Percentiles rank a stretch among this genome's conserved stretches.
Conservation (phyloP, 2,888 invertebrate genomes). For the Andrena flavipes region DNA sequence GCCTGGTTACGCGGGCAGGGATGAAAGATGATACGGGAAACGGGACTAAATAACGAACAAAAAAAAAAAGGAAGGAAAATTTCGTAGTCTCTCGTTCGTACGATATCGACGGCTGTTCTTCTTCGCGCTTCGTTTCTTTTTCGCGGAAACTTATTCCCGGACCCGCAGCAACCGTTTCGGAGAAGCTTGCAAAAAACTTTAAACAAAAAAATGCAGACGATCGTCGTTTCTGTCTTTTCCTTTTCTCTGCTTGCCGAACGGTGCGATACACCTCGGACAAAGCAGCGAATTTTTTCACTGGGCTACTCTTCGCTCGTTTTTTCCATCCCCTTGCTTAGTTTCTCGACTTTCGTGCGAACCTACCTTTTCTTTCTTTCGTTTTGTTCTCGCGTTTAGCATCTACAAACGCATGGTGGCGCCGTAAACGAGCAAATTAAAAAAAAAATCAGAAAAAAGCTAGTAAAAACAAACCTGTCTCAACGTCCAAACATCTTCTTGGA, state of each 20-base stretch:
- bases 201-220: slow-evolving; percentile 45
- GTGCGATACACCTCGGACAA: not conserved
- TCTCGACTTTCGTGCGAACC: slow-evolving; percentile 13
- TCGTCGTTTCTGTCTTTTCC: slow-evolving; percentile 27
- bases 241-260: not conserved
- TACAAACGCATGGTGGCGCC: slow-evolving; percentile 66
- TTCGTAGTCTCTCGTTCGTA: slow-evolving; percentile 35
- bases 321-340: slow-evolving; percentile 46
- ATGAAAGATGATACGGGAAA: slow-evolving; percentile 5
- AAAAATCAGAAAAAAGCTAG: slow-evolving; percentile 53
- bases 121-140: slow-evolving; percentile 11
- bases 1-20: not conserved
- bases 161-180: slow-evolving; percentile 50
- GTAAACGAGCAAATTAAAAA: slow-evolving; percentile 47
- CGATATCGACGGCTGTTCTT: slow-evolving; percentile 25
- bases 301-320: slow-evolving; percentile 67
- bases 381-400: slow-evolving; percentile 53
- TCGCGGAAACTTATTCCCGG: slow-evolving; percentile 51
- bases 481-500: slow-evolving; percentile 41
- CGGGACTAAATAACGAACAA: not conserved
- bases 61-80: not conserved
- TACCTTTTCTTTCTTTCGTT: slow-evolving; percentile 34
- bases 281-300: slow-evolving; percentile 9
- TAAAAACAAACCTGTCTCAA: slow-evolving; percentile 41
- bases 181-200: slow-evolving; percentile 13